Evolutionary conservation across 2,113 vertebrate genomes (phyloP).

Genomic region (Rhinolophus sinicus): DNA sequence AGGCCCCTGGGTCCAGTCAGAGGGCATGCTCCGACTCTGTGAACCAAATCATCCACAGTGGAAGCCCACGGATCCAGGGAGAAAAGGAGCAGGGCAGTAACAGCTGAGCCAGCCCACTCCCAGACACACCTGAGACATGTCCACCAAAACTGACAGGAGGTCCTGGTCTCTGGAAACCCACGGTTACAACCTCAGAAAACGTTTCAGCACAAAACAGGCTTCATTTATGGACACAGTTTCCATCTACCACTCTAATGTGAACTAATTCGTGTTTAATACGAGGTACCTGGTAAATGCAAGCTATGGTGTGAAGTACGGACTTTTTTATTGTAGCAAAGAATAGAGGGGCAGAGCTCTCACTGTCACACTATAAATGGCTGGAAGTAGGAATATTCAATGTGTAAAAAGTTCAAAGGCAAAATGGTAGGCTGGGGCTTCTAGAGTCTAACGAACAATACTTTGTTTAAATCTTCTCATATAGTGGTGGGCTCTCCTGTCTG

Average conservation of each 20-base stretch:
- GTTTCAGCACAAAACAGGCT: neutral
- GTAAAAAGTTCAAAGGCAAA: neutral
- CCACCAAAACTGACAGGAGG: no score
- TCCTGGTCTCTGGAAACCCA: neutral
- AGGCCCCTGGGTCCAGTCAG: neutral
- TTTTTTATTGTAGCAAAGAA: neutral
- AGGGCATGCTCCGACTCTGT: fast-evolving
- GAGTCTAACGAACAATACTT: neutral
- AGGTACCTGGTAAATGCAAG: neutral
- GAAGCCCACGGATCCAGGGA: neutral
- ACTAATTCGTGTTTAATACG: neutral
- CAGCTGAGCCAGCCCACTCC: fast-evolving
- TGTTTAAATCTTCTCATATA: neutral
- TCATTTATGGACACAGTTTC: neutral
- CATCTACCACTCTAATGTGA: neutral
- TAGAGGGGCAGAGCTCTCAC: neutral
- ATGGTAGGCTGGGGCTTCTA: neutral
- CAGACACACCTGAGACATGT: fast-evolving
- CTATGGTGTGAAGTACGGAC: neutral
- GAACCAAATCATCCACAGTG: fast-evolving
- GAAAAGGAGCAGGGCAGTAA: fast-evolving
- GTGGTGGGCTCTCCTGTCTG: neutral
- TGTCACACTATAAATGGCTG: neutral
- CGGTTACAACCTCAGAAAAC: neutral
- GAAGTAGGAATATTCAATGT: neutral